Percentiles rank a stretch among this genome's conserved stretches.
These are phyloP conservation scores for Cettia cetti DNA, from an alignment of 2,113 vertebrate genomes.

Conservation along the genomic window DNA sequence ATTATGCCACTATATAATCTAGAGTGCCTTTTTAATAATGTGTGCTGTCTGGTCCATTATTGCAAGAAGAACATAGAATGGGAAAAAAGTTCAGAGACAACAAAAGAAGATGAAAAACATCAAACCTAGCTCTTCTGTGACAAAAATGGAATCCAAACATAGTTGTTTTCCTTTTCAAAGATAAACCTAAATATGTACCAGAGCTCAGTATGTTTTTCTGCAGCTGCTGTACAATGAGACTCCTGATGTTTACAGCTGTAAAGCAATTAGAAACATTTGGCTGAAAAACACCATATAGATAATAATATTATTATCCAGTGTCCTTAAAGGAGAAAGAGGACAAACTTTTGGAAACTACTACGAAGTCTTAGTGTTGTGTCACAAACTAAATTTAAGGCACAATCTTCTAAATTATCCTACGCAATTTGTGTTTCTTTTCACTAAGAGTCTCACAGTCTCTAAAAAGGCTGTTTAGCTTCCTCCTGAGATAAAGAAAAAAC, in stretches of 20 bases:
- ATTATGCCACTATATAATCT: slow-evolving; percentile 18
- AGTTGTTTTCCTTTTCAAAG: not conserved
- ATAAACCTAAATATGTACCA: not conserved
- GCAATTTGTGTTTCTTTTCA: not conserved
- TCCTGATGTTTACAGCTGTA: slow-evolving; percentile 31
- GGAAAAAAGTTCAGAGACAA: not conserved
- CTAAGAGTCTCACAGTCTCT: not conserved
- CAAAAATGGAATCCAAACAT: not conserved
- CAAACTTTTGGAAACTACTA: not conserved
- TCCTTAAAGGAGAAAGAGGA: not conserved
- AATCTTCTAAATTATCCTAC: not conserved
- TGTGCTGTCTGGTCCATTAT: not conserved
- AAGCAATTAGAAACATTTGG: not conserved
- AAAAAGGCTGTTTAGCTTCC: not conserved
- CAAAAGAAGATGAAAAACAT: not conserved
- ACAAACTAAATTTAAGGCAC: not conserved
- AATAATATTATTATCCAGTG: slow-evolving; percentile 14
- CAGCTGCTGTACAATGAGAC: not conserved
- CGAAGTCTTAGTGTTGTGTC: not conserved
- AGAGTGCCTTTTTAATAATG: slow-evolving; percentile 6
- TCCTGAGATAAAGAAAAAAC: not conserved
- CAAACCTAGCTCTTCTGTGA: not conserved
- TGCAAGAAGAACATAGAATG: not conserved
- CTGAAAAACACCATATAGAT: not conserved
- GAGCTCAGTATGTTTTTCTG: not conserved